phyloP scores from a whole-genome alignment of 2,888 invertebrate species.

The Drosophila merina region DNA sequence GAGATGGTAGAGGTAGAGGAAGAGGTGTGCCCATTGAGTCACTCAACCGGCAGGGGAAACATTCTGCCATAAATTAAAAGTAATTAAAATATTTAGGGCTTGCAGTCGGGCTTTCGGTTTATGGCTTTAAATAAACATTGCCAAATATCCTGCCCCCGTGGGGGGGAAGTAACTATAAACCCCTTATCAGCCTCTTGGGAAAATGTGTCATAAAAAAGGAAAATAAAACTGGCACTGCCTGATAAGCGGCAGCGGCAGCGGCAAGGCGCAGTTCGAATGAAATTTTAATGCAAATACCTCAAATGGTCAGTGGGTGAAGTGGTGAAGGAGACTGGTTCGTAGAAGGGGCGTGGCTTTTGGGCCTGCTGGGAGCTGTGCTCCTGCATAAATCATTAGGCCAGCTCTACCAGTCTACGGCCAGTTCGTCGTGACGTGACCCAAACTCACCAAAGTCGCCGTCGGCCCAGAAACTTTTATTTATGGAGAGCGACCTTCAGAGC shows the following conservation, averaged over 20 bases:
- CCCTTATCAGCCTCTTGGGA: conserved; percentile 65
- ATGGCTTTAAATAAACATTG: conserved; percentile 63
- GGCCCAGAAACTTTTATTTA: conserved; percentile 67
- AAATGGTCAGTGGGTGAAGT: conserved; percentile 45
- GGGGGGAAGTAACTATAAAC: conserved; percentile 46
- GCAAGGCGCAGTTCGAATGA: conserved; percentile 49
- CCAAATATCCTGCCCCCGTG: conserved; percentile 51
- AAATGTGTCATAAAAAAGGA: conserved; percentile 67
- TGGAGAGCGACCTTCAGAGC: conserved; percentile 46
- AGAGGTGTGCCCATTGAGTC: conserved; percentile 16
- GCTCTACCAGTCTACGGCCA: conserved; percentile 11
- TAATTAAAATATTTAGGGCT: conserved; percentile 75
- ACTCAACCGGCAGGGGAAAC: conserved; percentile 18
- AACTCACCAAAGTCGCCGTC: conserved; percentile 29
- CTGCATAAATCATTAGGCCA: conserved; percentile 70
- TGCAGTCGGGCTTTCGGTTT: conserved; percentile 55
- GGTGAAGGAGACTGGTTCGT: background rate
- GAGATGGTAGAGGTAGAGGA: conserved; percentile 7
- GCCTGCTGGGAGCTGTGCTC: conserved; percentile 20
- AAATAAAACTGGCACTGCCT: conserved; percentile 24
- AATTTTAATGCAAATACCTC: conserved; percentile 72
- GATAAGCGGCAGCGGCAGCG: conserved; percentile 49
- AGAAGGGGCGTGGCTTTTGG: background rate
- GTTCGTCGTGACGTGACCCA: conserved; percentile 51
- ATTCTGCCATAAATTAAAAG: conserved; percentile 66